These are phyloP conservation scores for Tiliacea aurago DNA, from an alignment of 2,888 invertebrate species.

Conservation along the genomic window DNA sequence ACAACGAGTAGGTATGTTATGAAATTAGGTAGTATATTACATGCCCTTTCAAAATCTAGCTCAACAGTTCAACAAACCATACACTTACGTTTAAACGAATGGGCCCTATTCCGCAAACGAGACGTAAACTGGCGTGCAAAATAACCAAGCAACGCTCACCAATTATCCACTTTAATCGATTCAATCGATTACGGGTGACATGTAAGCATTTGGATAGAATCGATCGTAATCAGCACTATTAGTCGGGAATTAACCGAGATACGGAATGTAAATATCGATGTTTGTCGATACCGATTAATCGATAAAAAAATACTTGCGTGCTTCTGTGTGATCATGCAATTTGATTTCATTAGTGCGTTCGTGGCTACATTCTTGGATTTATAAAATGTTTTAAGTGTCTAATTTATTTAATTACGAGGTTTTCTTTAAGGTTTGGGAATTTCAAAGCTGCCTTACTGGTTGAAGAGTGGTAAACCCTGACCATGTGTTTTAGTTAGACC, in stretches of 20 bases:
- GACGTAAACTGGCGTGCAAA: slow-evolving; percentile 60
- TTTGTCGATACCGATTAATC: slow-evolving; percentile 58
- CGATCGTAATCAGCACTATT: slow-evolving; percentile 64
- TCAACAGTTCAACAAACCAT: slow-evolving; percentile 54
- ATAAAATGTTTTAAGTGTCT: slow-evolving; percentile 18
- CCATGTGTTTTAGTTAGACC: not conserved
- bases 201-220: slow-evolving; percentile 59
- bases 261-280: slow-evolving; percentile 64
- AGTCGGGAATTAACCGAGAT: slow-evolving; percentile 56
- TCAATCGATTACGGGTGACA: slow-evolving; percentile 61
- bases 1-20: slow-evolving; percentile 19
- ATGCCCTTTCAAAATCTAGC: slow-evolving; percentile 54
- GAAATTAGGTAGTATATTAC: slow-evolving; percentile 30
- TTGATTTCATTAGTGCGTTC: slow-evolving; percentile 39
- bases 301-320: slow-evolving; percentile 36
- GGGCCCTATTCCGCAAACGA: slow-evolving; percentile 57
- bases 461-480: not conserved
- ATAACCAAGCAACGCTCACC: slow-evolving; percentile 55
- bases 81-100: slow-evolving; percentile 61
- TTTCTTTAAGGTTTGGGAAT: slow-evolving; percentile 13
- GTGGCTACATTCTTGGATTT: slow-evolving; percentile 11
- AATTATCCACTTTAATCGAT: slow-evolving; percentile 61
- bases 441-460: not conserved
- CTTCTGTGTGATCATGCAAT: slow-evolving; percentile 40
- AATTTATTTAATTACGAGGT: slow-evolving; percentile 16